Evolutionary conservation across 2,113 vertebrate species (phyloP).

Genomic region (Taxidea taxus): DNA sequence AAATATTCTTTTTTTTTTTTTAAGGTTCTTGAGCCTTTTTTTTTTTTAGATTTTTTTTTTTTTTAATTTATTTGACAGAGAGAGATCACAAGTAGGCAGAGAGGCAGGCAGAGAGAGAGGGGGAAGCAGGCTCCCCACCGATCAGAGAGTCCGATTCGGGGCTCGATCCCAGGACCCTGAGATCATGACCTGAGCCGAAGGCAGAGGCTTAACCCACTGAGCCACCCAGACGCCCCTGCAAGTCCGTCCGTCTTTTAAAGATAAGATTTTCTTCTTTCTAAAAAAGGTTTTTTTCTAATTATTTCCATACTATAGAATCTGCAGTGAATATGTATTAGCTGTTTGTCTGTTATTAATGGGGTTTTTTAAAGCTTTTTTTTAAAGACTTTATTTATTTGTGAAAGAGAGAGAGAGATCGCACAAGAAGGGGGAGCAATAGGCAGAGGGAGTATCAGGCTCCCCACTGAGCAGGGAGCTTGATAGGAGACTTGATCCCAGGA

Average conservation of each 20-base stretch:
- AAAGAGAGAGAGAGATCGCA: too few relatives aligned
- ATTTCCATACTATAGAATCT: background rate
- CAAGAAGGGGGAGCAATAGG: too few relatives aligned
- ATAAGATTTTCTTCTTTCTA: background rate
- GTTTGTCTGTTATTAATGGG: background rate
- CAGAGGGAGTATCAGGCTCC: too few relatives aligned
- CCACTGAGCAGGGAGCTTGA: too few relatives aligned
- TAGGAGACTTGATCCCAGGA: background rate
- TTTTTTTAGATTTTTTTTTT: too few relatives aligned
- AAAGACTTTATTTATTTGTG: too few relatives aligned
- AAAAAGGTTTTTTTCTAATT: slow-evolving; percentile 8
- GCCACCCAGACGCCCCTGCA: background rate
- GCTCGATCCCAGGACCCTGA: background rate
- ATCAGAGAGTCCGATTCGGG: background rate
- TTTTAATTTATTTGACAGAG: too few relatives aligned
- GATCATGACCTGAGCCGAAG: background rate
- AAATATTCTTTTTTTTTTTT: too few relatives aligned
- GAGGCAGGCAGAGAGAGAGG: background rate
- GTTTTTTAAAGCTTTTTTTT: too few relatives aligned
- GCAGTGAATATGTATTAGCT: background rate
- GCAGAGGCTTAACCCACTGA: background rate
- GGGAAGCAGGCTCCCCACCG: background rate
- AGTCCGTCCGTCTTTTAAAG: background rate
- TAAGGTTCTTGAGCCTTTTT: too few relatives aligned
- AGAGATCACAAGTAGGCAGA: too few relatives aligned